Base-by-base conservation (phyloP, 2,797 vertebrate genomes). In the Scleropages formosus region DNA sequence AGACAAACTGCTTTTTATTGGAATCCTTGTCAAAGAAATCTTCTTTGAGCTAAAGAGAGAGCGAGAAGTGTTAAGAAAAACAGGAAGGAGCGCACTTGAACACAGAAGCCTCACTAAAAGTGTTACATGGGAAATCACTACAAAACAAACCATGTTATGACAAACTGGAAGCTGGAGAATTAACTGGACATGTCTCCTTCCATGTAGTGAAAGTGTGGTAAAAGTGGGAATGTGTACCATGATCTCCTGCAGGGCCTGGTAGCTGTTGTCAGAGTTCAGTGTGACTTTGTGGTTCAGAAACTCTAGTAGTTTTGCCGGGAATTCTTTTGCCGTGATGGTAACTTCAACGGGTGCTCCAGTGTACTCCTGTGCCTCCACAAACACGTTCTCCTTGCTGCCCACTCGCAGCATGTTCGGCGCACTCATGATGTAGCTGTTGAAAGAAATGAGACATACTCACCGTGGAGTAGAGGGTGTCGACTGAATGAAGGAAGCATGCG, bases 331-430 rank as follows among this genome's bases (percentile, higher is more conserved):
- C 0, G 10, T 24, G 20, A 85, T 78, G 9, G 4, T 81, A 26
- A 84, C 80, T 0, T 8, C 3, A 0, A 84, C 0, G 9, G 12
- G 0, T 24, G 0, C 31, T 79, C 77, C 80, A 20, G 0, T 0
- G 6, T 83, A 73, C 69, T 84, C 82, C 78, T 81, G 84, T 0
- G 74, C 76, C 67, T 85, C 84, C 56, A 85, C 77, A 77, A 85
- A 81, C 49, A 84, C 71, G 0, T 79, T 84, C 79, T 84, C 84
- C 1, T 49, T 68, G 62, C 56, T 78, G 16, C 82, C 81, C 27
- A 85, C 78, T 1, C 80, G 69, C 74, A 85, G 78, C 44, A 85
- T 68, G 69, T 85, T 84, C 1, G 82, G 82, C 62, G 82, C 78
- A 0, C 77, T 71, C 69, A 85, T 11, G 44, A 84, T 60, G 22